Evolutionary conservation across 2,797 vertebrate species (phyloP), one percentile per base, ranked within the genome.

Genomic region (Eulemur coronatus): DNA sequence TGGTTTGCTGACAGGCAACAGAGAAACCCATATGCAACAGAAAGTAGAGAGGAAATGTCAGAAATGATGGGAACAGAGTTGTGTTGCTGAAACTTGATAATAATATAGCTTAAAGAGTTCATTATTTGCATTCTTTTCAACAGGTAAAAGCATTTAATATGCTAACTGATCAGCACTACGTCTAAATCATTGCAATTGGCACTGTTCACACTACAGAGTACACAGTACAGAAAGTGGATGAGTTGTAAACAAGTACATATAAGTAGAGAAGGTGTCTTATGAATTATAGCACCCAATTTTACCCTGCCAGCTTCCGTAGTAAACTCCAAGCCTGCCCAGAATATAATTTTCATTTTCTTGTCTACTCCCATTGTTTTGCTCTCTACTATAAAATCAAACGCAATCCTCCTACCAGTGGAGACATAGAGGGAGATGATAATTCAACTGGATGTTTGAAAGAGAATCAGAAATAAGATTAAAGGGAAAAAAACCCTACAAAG

Each of bases 391-490:
- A 94, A 95, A 92, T 79, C 84, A 41, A 81, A 80, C n/a, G 82
- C 35, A 94, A 67, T 43, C 15, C 4, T 79, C 17, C 30, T 76
- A 76, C 24, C 5, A 72, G 12, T 92, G 11, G 50, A 46, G 88
- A 94, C 50, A 92, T 6, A 46, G 48, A 88, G 52, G 59, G 46
- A 82, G 22, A n/a, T 84, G 43, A 69, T 35, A 94, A 82, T 76
- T 90, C 52, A 91, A 55, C 43, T 33, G 22, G 24, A 12, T 52
- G 55, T 96, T 87, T 96, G 72, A 96, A 94, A 95, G 57, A 95
- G n/a, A 95, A 93, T 89, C 65, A 61, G 78, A 97, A 92, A 75
- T 84, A 96, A 91, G 84, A 50, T 84, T 91, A 95, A 67, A 85
- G 61, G 22, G 20, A 26, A 22, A 81, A 69, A 69, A 86, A 43